Percentiles rank a stretch among this genome's conserved stretches.
phyloP scores from a whole-genome alignment of 2,113 vertebrate species.

The Melanerpes aurifrons region DNA sequence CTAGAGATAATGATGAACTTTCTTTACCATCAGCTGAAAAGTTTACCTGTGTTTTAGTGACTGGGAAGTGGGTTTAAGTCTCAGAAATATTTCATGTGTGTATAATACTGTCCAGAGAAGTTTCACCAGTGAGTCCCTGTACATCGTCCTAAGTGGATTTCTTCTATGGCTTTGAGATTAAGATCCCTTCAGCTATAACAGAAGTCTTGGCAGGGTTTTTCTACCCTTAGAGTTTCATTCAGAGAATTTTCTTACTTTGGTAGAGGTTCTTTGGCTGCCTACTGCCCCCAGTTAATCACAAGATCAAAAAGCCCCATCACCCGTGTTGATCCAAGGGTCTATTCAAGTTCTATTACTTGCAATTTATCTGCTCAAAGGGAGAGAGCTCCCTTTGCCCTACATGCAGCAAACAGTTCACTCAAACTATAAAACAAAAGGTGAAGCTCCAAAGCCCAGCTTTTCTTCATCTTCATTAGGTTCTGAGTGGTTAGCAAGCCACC shows the following conservation, averaged over 20 bases:
- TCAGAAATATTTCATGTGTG: background rate
- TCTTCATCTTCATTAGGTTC: slow-evolving; percentile 35
- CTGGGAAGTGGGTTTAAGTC: background rate
- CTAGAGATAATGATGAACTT: background rate
- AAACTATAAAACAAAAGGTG: background rate
- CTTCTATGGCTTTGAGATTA: background rate
- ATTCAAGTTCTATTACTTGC: slow-evolving; percentile 23
- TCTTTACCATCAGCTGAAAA: background rate
- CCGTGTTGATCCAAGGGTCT: background rate
- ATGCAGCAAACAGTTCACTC: background rate
- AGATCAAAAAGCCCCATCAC: background rate
- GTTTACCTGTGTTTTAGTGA: background rate
- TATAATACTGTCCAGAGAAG: background rate
- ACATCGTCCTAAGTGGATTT: background rate
- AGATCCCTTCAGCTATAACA: background rate
- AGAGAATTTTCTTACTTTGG: background rate
- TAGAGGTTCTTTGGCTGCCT: slow-evolving; percentile 2
- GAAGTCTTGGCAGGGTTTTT: background rate
- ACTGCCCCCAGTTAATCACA: background rate
- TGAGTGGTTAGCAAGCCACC: slow-evolving; percentile 30
- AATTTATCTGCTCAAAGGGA: slow-evolving; percentile 1
- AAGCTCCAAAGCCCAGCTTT: background rate
- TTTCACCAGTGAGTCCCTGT: background rate
- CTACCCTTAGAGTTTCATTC: background rate
- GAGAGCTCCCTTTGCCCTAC: background rate